Base-by-base conservation (phyloP, 2,797 vertebrate genomes). In the Scarus forsteni region DNA sequence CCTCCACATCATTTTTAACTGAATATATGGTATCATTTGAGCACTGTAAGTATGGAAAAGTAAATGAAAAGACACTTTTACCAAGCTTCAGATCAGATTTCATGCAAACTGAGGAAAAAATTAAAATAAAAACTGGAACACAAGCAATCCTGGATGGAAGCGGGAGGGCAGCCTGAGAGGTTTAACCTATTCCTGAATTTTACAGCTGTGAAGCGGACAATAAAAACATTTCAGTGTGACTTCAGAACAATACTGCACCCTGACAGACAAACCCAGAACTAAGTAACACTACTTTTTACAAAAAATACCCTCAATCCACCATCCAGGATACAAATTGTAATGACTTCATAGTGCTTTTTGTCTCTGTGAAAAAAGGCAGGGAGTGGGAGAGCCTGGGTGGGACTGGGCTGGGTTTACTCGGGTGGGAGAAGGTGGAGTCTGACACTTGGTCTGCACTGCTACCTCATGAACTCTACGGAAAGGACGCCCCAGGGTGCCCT, bases 401-500 rank as follows among this genome's bases (percentile, higher is more conserved):
- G 73, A 59, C 63, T 0, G 53, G 77, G 74, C n/a, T 54, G 60
- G 73, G 70, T 55, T 73, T 61, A 40, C 8, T 51, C 3, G 68
- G 6, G 60, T 55, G 59, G 72, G 64, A 73, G 77, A 77, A 36
- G 84, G 85, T 55, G 82, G 86, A 84, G 81, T 48, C 45, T 27
- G 52, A 66, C 65, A 71, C 63, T 14, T 6, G 44, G 56, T 36
- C 51, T 68, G 65, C 75, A 78, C 77, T 74, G 66, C 81, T 16
- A 79, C 77, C 73, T 68, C 13, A 5, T 86, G 80, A 87, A 90
- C 88, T 82, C 70, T 78, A 12, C n/a, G 40, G 40, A 44, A 59
- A 57, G 45, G 76, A 82, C 60, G 83, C 87, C 82, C 65, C 13
- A 1, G 69, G 79, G 80, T 68, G 74, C 77, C 77, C 83, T 80